Conservation (phyloP, 1,140 invertebrate species). For the Aphelenchoides besseyi region DNA sequence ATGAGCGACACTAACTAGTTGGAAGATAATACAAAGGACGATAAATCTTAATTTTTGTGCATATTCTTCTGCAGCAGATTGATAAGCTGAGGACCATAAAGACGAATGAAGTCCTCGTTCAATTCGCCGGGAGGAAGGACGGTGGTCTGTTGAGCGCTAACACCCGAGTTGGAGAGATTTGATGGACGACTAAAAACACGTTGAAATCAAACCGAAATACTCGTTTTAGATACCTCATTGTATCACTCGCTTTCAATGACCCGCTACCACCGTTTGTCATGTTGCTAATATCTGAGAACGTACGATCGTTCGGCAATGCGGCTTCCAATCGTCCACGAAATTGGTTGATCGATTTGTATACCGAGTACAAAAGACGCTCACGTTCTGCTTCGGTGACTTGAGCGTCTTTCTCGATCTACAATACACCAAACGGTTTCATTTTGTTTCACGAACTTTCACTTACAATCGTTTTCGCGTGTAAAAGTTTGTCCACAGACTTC, state of each 20-base stretch:
- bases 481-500: slow-evolving; percentile 27
- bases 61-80: slow-evolving; percentile 29
- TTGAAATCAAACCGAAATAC: slow-evolving; percentile 3
- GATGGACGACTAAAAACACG: slow-evolving; percentile 19
- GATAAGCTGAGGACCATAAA: slow-evolving; percentile 26
- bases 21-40: background rate
- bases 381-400: slow-evolving; percentile 21
- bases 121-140: no score
- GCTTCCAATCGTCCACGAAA: slow-evolving; percentile 23
- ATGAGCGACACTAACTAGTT: no score
- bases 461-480: slow-evolving; percentile 21
- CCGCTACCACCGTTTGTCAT: slow-evolving; percentile 6
- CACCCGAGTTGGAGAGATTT: slow-evolving; percentile 19
- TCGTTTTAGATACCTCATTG: background rate
- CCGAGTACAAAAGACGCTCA: slow-evolving; percentile 20
- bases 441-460: background rate
- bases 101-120: slow-evolving; percentile 31
- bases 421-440: background rate
- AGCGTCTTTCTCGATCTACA: slow-evolving; percentile 31
- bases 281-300: slow-evolving; percentile 28
- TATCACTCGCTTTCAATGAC: slow-evolving; percentile 8
- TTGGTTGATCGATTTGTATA: slow-evolving; percentile 25
- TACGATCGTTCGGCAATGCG: slow-evolving; percentile 23
- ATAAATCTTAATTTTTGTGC: slow-evolving; percentile 18
- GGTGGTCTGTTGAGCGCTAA: background rate